phyloP scores from a whole-genome alignment of 2,888 invertebrate species.

The Microctonus brassicae region DNA sequence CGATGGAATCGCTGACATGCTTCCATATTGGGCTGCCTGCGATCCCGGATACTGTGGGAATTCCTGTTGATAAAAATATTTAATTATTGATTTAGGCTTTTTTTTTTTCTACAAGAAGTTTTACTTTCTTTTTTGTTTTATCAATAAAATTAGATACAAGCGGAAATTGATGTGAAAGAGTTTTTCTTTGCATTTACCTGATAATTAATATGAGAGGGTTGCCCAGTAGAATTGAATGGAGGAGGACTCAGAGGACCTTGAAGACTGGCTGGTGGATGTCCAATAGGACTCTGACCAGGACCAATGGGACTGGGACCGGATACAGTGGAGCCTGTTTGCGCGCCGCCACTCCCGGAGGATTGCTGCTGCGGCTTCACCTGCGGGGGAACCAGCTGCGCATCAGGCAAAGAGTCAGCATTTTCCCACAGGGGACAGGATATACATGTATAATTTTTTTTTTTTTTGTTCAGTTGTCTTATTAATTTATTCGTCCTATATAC shows the following conservation, averaged over 20 bases:
- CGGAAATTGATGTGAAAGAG: conserved; percentile 36
- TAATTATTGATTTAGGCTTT: no score
- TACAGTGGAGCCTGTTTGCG: conserved; percentile 69
- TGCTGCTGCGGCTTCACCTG: conserved; percentile 90
- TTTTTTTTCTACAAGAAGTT: no score
- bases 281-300: conserved; percentile 67
- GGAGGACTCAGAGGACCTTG: conserved; percentile 71
- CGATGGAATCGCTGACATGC: conserved; percentile 88
- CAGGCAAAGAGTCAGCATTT: conserved; percentile 70
- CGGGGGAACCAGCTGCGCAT: conserved; percentile 71
- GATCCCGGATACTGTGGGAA: conserved; percentile 66
- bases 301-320: conserved; percentile 68
- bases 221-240: conserved; percentile 72
- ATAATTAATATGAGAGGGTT: conserved; percentile 77
- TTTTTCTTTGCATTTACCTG: conserved; percentile 72
- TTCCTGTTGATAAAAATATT: conserved; percentile 55
- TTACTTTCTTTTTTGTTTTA: conserved; percentile 13
- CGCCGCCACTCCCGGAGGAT: conserved; percentile 66
- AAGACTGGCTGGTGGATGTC: conserved; percentile 77
- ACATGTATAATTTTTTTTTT: conserved; percentile 39
- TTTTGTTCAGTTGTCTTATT: not conserved
- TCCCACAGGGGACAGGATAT: conserved; percentile 67
- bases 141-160: not conserved
- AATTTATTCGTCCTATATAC: conserved; percentile 49
- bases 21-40: conserved; percentile 77